Evolutionary conservation across 2,888 invertebrate species (phyloP).

Genomic region (Himalopsyche tibetana): DNA sequence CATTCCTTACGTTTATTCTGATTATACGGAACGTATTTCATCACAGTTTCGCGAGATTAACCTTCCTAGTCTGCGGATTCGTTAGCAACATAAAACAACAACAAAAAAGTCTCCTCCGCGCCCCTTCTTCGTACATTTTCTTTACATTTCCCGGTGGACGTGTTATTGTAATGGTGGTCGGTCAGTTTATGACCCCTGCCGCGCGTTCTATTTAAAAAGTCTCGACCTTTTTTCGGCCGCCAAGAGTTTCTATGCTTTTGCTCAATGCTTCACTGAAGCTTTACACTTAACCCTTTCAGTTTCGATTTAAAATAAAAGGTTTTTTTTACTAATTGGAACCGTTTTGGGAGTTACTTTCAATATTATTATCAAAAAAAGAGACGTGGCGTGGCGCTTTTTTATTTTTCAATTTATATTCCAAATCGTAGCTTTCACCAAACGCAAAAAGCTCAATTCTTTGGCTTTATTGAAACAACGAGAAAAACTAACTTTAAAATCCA

Average conservation of each 20-base stretch:
- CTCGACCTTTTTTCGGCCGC: constrained; percentile 22
- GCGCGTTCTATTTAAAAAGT: constrained; percentile 34
- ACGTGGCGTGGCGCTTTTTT: no score
- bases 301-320: not conserved
- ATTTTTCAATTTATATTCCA: no score
- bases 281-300: constrained; percentile 4
- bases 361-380: no score
- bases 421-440: no score
- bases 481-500: no score
- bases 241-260: not conserved
- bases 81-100: not conserved
- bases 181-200: constrained; percentile 31
- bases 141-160: constrained; percentile 34
- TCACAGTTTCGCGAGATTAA: constrained; percentile 30
- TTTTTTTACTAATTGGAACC: no score
- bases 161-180: constrained; percentile 31
- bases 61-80: not conserved
- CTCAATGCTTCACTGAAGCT: not conserved
- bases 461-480: no score
- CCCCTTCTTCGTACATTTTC: constrained; percentile 3
- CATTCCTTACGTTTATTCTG: constrained; percentile 10
- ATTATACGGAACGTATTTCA: constrained; percentile 4
- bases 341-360: no score
- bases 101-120: not conserved
- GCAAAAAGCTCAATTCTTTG: no score